A percentile compares a stretch with the other conserved stretches of the same genome.
These are phyloP conservation scores for Kuschelorhynchus macadamiae DNA, from an alignment of 2,888 invertebrate genomes.

Conservation along the genomic window DNA sequence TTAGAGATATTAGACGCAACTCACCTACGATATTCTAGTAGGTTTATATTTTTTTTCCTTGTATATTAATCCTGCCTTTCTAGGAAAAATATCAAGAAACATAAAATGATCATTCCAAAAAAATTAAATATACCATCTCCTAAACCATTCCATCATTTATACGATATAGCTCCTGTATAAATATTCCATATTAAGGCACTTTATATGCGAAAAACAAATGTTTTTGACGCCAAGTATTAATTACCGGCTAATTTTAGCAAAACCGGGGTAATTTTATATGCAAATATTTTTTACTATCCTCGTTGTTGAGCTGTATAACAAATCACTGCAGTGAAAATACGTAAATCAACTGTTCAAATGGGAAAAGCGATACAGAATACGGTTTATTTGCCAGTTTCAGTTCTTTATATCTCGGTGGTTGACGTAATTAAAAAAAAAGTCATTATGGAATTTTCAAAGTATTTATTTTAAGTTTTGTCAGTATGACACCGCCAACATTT, in stretches of 20 bases:
- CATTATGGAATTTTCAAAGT: too few species aligned
- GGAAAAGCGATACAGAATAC: not conserved
- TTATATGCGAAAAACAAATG: slow-evolving; percentile 17
- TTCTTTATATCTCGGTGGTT: not conserved
- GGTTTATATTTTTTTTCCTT: not conserved
- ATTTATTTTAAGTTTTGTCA: slow-evolving; percentile 1
- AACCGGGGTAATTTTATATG: slow-evolving; percentile 23
- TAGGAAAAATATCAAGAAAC: not conserved
- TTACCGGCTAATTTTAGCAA: slow-evolving; percentile 37
- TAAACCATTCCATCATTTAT: not conserved
- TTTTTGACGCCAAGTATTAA: slow-evolving; percentile 24
- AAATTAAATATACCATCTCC: not conserved
- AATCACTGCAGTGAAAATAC: slow-evolving; percentile 25
- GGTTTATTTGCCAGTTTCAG: not conserved
- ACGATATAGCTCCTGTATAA: too few species aligned
- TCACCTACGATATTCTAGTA: too few species aligned
- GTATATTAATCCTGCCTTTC: not conserved
- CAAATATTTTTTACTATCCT: slow-evolving; percentile 24
- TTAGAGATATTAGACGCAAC: too few species aligned
- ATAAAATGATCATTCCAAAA: not conserved
- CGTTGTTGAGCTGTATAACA: slow-evolving; percentile 1
- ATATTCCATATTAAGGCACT: slow-evolving; percentile 17
- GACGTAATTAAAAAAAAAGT: too few species aligned
- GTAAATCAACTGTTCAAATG: not conserved
- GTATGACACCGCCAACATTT: not conserved